Evolutionary conservation across 2,888 invertebrate genomes (phyloP).

Genomic region (Drosophila aldrichi): DNA sequence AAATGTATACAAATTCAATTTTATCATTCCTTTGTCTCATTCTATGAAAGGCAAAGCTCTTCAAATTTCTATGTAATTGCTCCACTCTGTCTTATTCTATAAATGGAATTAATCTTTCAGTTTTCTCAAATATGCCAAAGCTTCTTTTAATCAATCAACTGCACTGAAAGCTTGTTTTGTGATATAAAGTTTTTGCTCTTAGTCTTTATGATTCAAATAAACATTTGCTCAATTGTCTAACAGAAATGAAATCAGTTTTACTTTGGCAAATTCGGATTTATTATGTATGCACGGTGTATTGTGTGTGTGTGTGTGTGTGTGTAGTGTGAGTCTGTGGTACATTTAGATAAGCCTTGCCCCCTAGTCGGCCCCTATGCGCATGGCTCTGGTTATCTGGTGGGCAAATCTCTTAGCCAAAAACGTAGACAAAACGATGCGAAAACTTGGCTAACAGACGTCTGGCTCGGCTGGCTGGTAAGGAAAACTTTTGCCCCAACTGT

Average conservation of each 20-base stretch:
- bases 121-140: background rate
- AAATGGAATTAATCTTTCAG: background rate
- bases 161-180: background rate
- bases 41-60: too few relatives aligned
- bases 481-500: conserved; percentile 51
- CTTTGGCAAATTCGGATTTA: conserved; percentile 32
- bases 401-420: conserved; percentile 44
- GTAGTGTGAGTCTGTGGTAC: conserved; percentile 6
- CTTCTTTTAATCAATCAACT: conserved; percentile 1
- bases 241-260: conserved; percentile 40
- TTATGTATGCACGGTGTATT: conserved; percentile 16
- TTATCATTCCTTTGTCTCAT: background rate
- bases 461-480: conserved; percentile 27
- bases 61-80: too few relatives aligned
- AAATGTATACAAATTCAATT: background rate
- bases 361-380: conserved; percentile 19
- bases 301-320: background rate
- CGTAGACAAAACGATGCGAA: conserved; percentile 53
- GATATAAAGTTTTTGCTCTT: background rate
- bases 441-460: conserved; percentile 59
- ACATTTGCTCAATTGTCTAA: background rate
- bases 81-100: background rate
- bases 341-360: conserved; percentile 38
- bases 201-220: background rate
- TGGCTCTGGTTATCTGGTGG: conserved; percentile 26